Percentiles rank a stretch among this genome's conserved stretches.
These are phyloP conservation scores for Hemaris fuciformis DNA, from an alignment of 2,888 invertebrate genomes.

Conservation along the genomic window DNA sequence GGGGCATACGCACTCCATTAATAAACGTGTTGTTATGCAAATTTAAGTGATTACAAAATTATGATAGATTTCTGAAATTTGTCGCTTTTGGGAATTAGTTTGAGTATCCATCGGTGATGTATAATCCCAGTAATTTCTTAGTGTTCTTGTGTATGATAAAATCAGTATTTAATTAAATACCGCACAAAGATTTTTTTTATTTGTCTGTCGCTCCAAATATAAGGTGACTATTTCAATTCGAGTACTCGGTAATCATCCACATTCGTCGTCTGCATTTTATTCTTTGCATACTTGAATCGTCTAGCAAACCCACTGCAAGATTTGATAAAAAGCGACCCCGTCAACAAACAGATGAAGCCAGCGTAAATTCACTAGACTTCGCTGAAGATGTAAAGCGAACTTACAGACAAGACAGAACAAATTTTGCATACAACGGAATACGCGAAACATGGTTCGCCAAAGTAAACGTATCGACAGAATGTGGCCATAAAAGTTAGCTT, in stretches of 20 bases:
- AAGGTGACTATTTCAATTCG: no score
- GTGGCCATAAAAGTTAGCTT: constrained; percentile 5
- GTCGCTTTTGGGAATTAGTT: no score
- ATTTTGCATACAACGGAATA: constrained; percentile 17
- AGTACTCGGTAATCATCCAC: no score
- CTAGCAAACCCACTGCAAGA: background rate
- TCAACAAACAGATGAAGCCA: constrained; percentile 30
- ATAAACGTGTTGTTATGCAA: no score
- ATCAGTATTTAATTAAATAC: no score
- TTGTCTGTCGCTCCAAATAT: no score
- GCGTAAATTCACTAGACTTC: constrained; percentile 33
- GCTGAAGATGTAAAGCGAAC: constrained; percentile 37
- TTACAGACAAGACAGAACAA: constrained; percentile 33
- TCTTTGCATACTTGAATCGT: background rate
- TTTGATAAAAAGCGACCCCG: constrained; percentile 13
- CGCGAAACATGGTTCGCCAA: background rate
- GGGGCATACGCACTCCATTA: no score
- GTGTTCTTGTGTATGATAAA: no score
- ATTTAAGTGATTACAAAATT: no score
- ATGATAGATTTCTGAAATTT: no score
- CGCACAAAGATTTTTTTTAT: no score
- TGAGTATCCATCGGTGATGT: no score
- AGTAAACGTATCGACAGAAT: constrained; percentile 6
- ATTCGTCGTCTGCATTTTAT: background rate
- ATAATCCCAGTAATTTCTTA: background rate